Percentiles rank a stretch among this genome's conserved stretches.
Evolutionary conservation across 2,797 vertebrate genomes (phyloP).

Genomic region (Takifugu ocellatus): DNA sequence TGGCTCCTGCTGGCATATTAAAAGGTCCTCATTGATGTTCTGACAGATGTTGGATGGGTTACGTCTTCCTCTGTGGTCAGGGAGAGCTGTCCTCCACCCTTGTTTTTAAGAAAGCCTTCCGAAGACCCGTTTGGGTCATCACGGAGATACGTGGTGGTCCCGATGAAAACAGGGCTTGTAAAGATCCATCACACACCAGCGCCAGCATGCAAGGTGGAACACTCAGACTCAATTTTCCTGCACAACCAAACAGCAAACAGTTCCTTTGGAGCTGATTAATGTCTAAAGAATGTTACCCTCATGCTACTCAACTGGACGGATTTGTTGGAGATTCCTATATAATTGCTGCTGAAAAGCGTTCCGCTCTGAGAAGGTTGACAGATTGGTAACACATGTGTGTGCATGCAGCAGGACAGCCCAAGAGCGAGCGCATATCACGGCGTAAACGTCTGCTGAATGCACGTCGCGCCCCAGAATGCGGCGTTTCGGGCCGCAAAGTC

Average conservation of each 20-base stretch:
- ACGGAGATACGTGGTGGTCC: constrained; percentile 7
- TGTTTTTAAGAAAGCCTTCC: constrained; percentile 28
- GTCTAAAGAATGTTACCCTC: constrained; percentile 29
- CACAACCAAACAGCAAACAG: constrained; percentile 9
- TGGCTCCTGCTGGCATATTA: constrained; percentile 12
- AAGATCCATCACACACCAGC: constrained; percentile 3
- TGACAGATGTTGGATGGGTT: constrained; percentile 29
- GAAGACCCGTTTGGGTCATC: constrained; percentile 26
- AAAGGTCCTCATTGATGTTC: constrained; percentile 22
- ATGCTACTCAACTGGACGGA: constrained; percentile 36
- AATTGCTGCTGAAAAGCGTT: constrained; percentile 49
- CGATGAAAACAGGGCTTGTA: constrained; percentile 2
- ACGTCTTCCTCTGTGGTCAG: constrained; percentile 20
- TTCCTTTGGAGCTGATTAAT: constrained; percentile 22
- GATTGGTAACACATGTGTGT: constrained; percentile 55
- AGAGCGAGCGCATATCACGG: neutral
- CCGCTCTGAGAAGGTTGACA: constrained; percentile 28
- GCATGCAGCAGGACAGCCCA: constrained; percentile 1
- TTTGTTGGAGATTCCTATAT: constrained; percentile 51
- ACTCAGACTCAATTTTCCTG: neutral
- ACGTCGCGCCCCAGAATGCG: constrained; percentile 4
- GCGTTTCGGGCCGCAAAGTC: constrained; percentile 11
- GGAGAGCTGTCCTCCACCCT: constrained; percentile 24
- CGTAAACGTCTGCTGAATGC: neutral
- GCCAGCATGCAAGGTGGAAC: neutral